Evolutionary conservation across 2,888 invertebrate species (phyloP).

Genomic region (Rhagonycha lutea): DNA sequence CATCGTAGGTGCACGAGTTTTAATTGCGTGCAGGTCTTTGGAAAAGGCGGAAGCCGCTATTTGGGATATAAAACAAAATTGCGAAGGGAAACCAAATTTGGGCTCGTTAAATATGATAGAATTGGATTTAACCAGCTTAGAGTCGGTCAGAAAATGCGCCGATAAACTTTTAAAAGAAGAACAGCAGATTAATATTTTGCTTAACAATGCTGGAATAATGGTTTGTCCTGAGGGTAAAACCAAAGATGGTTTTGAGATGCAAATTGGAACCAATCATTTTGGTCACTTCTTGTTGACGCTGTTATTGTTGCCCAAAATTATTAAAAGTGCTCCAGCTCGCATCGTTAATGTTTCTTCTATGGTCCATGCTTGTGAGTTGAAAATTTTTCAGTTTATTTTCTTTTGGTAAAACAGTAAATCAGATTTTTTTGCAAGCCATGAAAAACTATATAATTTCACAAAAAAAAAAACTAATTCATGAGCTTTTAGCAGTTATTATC

Average conservation of each 20-base stretch:
- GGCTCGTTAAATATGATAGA: slow-evolving; percentile 54
- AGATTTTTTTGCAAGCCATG: too few relatives aligned
- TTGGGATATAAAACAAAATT: slow-evolving; percentile 53
- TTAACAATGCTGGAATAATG: slow-evolving; percentile 75
- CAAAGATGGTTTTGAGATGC: slow-evolving; percentile 67
- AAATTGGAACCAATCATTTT: slow-evolving; percentile 67
- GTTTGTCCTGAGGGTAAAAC: slow-evolving; percentile 63
- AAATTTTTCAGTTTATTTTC: not conserved
- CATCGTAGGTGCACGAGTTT: slow-evolving; percentile 27
- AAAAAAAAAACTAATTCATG: too few relatives aligned
- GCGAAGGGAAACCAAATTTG: slow-evolving; percentile 43
- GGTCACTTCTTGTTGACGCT: slow-evolving; percentile 54
- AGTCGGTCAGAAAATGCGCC: slow-evolving; percentile 53
- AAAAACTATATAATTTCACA: too few relatives aligned
- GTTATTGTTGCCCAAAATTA: slow-evolving; percentile 53
- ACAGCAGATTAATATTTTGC: slow-evolving; percentile 62
- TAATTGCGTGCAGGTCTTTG: slow-evolving; percentile 61
- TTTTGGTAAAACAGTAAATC: too few relatives aligned
- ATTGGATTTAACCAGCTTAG: slow-evolving; percentile 51
- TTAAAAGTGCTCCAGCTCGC: too few relatives aligned
- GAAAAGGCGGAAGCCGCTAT: slow-evolving; percentile 60
- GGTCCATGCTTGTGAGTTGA: slow-evolving; percentile 44
- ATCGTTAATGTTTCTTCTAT: too few relatives aligned
- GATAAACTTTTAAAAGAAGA: slow-evolving; percentile 54
- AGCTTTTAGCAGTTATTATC: too few relatives aligned